Evolutionary conservation across 2,888 invertebrate genomes (phyloP).

Genomic region (Thyatira batis): DNA sequence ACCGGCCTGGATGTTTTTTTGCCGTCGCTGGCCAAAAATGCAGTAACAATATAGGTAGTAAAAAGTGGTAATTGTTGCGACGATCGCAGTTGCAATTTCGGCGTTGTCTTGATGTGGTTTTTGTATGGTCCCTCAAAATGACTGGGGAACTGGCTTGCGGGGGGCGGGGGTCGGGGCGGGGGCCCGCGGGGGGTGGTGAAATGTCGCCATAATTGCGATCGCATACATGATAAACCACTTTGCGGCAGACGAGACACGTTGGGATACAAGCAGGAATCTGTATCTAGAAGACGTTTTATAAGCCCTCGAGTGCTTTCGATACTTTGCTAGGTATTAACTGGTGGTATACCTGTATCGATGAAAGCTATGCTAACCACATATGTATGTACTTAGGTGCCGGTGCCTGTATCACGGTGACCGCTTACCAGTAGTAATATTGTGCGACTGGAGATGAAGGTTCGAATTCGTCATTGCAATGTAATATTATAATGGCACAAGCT

Average conservation of each 20-base stretch:
- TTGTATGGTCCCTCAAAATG: slow-evolving; percentile 39
- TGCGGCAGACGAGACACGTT: slow-evolving; percentile 27
- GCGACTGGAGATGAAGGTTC: too few relatives aligned
- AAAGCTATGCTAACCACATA: too few relatives aligned
- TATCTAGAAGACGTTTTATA: slow-evolving; percentile 18
- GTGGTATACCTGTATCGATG: neutral
- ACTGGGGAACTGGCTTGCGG: slow-evolving; percentile 14
- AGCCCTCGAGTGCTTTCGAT: neutral
- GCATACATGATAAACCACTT: slow-evolving; percentile 37
- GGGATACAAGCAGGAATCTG: slow-evolving; percentile 25
- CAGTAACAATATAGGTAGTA: slow-evolving; percentile 54
- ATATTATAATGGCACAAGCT: too few relatives aligned
- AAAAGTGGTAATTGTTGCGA: slow-evolving; percentile 67
- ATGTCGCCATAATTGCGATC: slow-evolving; percentile 49
- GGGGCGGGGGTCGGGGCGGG: slow-evolving; percentile 14
- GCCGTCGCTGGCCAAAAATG: slow-evolving; percentile 37
- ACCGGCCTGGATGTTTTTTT: slow-evolving; percentile 32
- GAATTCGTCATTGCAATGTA: too few relatives aligned
- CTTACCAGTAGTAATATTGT: too few relatives aligned
- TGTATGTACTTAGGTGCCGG: too few relatives aligned
- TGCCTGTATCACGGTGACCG: too few relatives aligned
- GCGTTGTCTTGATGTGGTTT: slow-evolving; percentile 51
- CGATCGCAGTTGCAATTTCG: slow-evolving; percentile 64
- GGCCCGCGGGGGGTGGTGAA: slow-evolving; percentile 23
- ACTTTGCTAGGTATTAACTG: neutral